A percentile compares a stretch with the other conserved stretches of the same genome.
phyloP scores from a whole-genome alignment of 2,113 vertebrate species.

The Nesogale talazaci region DNA sequence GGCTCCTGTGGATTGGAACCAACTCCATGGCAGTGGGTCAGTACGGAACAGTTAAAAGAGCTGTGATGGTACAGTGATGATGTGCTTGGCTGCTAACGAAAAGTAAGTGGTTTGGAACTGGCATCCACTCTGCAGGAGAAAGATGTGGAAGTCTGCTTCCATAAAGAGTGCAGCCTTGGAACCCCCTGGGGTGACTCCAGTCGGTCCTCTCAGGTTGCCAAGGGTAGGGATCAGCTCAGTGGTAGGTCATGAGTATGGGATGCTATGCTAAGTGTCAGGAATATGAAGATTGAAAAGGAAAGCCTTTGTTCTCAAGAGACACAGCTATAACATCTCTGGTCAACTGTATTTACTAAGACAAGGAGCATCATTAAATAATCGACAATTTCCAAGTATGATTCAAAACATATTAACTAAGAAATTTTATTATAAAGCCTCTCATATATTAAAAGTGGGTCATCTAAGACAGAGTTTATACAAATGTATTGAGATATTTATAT shows the following conservation, averaged over 20 bases:
- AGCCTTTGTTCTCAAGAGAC: not conserved
- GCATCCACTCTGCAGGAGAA: not conserved
- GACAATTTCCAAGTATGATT: not conserved
- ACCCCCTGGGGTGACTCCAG: not conserved
- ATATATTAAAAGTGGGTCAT: not conserved
- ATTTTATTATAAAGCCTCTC: not conserved
- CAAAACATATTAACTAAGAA: not conserved
- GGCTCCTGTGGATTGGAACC: no score
- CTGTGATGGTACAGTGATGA: not conserved
- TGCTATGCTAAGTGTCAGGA: not conserved
- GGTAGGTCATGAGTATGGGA: not conserved
- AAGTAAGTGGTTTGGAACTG: not conserved
- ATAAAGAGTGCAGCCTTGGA: not conserved
- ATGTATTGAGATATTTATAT: not conserved
- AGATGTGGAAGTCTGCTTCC: not conserved
- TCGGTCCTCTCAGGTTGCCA: not conserved
- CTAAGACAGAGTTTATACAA: slow-evolving; percentile 6
- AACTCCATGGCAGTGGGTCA: no score
- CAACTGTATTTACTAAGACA: not conserved
- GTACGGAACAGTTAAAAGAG: not conserved
- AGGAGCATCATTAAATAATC: not conserved
- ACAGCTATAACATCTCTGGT: not conserved
- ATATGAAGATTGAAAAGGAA: not conserved
- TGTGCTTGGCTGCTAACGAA: not conserved
- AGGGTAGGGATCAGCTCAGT: not conserved